These are phyloP conservation scores for Peribatodes rhomboidaria DNA, from an alignment of 2,888 invertebrate genomes.

Conservation along the genomic window DNA sequence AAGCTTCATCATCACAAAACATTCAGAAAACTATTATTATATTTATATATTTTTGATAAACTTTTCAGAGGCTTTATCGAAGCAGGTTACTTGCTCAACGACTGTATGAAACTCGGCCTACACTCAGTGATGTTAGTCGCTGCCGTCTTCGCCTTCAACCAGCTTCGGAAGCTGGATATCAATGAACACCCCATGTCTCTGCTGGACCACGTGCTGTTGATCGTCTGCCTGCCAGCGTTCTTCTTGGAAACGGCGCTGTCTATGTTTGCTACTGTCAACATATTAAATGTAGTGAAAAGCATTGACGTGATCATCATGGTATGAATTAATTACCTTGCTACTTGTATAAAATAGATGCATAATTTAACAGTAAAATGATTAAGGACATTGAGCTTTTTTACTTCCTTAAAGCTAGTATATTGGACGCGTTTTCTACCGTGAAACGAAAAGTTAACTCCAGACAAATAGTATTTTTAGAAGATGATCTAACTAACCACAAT, in stretches of 20 bases:
- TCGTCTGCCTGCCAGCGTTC: slow-evolving; percentile 91
- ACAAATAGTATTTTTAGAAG: too few relatives aligned
- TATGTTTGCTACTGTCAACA: slow-evolving; percentile 88
- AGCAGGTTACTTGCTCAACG: slow-evolving; percentile 81
- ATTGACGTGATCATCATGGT: slow-evolving; percentile 86
- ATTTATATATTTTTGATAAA: too few relatives aligned
- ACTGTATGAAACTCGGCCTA: slow-evolving; percentile 83
- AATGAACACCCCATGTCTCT: slow-evolving; percentile 88
- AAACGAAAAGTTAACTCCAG: too few relatives aligned
- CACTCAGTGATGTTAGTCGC: slow-evolving; percentile 86
- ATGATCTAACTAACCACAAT: too few relatives aligned
- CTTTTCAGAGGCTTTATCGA: slow-evolving; percentile 78
- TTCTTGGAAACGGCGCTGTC: slow-evolving; percentile 90
- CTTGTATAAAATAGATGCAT: too few relatives aligned
- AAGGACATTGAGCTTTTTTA: too few relatives aligned
- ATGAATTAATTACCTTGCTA: too few relatives aligned
- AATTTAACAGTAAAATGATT: too few relatives aligned
- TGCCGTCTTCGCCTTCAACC: slow-evolving; percentile 87
- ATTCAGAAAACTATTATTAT: too few relatives aligned
- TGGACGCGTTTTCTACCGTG: too few relatives aligned
- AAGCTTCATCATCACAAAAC: not conserved
- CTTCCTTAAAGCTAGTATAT: too few relatives aligned
- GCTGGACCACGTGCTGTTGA: slow-evolving; percentile 90
- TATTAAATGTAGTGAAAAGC: slow-evolving; percentile 80
- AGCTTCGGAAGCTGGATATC: slow-evolving; percentile 88